Conservation (phyloP, 92 coral and sea anemone species). For the Phenganax stokvisi region DNA sequence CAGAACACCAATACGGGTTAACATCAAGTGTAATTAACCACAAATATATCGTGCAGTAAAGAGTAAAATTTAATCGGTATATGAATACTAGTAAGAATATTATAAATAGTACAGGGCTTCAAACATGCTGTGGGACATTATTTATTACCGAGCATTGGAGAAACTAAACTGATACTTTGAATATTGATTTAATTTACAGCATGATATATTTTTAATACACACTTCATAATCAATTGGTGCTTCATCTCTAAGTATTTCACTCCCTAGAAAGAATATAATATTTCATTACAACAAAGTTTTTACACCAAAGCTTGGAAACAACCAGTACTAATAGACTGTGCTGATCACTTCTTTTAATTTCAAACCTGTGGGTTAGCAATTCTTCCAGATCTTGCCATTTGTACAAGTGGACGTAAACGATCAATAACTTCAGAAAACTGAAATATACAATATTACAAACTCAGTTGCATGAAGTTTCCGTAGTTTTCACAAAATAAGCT, state of each 20-base stretch:
- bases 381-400: constrained; percentile 72
- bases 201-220: constrained; percentile 31
- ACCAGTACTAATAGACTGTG: neutral
- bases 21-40: neutral
- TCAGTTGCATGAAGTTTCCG: neutral
- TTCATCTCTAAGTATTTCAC: constrained; percentile 77
- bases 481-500: neutral
- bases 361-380: constrained; percentile 67
- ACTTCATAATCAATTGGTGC: constrained; percentile 80
- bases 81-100: neutral
- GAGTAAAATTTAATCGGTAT: neutral
- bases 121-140: too few relatives aligned
- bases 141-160: too few relatives aligned
- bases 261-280: constrained; percentile 48
- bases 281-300: neutral
- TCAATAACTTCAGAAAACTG: constrained; percentile 66
- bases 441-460: neutral
- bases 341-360: neutral
- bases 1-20: neutral
- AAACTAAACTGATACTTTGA: neutral
- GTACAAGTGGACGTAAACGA: constrained; percentile 61
- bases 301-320: neutral
- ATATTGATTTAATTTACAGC: neutral
- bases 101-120: too few relatives aligned
- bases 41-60: neutral